Evolutionary conservation across 2,113 vertebrate genomes (phyloP), one percentile per base, ranked within the genome.

Genomic region (Procavia capensis): DNA sequence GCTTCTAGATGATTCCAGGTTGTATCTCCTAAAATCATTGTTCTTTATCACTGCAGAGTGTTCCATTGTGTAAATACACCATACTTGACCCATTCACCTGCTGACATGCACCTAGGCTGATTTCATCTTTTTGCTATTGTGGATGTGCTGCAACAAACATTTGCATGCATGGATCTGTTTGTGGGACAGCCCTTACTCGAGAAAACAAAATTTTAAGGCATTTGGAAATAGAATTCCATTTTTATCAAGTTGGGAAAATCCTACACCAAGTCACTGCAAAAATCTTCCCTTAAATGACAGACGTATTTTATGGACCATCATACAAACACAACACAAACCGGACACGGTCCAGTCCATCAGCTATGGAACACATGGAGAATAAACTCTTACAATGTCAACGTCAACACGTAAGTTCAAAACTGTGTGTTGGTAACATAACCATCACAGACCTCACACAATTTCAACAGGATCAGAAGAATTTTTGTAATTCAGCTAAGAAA

Each of bases 371-470:
- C 9, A n/a, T 6, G 9, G 0, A 57, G 25, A 54, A 39, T 27
- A 34, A 27, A 50, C 41, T 92, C 57, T 92, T 39, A 68, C 36
- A 89, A 88, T 54, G 89, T 4, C 31, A 57, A 64, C 0, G 36
- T 61, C 66, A 89, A 83, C 66, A 92, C 36, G 41, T 11, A 70
- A 91, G 27, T 74, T 96, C 78, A 76, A 93, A 90, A 88, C 17
- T 31, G 8, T 68, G 20, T 34, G 63, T 1, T 74, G 45, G 36
- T 50, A 43, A 91, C 9, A 85, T 13, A 25, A 45, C 17, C 41
- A 29, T 70, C 78, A 66, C 0, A 41, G 17, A 88, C 4, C 34
- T 43, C 64, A 59, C 7, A 45, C 17, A 70, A 82, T 8, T 7
- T 14, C 14, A 74, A 36, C 31, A 41, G 47, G 17, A 68, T 27